Conservation (phyloP, 2,888 invertebrate species). For the Esperia sulphurella region DNA sequence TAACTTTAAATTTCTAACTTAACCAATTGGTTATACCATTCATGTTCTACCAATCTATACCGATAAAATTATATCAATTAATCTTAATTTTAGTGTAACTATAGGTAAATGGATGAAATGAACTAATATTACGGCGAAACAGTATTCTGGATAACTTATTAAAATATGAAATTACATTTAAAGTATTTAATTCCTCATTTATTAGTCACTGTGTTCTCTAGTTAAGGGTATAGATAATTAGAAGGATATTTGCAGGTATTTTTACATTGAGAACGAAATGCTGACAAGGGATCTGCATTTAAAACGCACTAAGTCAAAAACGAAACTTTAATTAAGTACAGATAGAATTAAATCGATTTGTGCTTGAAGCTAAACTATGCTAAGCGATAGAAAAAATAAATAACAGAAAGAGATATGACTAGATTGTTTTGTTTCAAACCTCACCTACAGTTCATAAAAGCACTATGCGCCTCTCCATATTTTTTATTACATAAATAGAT, state of each 20-base stretch:
- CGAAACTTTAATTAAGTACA: constrained; percentile 31
- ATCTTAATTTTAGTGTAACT: constrained; percentile 33
- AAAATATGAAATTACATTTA: constrained; percentile 27
- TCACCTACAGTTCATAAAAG: constrained; percentile 76
- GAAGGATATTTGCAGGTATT: constrained; percentile 16
- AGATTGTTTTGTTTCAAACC: constrained; percentile 72
- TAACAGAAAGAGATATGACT: constrained; percentile 76
- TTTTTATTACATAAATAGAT: constrained; percentile 76
- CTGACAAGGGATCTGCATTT: not conserved
- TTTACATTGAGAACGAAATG: not conserved
- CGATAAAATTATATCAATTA: constrained; percentile 44
- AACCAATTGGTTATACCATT: constrained; percentile 60
- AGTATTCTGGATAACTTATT: constrained; percentile 79
- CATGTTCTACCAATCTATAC: constrained; percentile 42
- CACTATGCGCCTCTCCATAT: constrained; percentile 77
- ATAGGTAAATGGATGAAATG: constrained; percentile 23
- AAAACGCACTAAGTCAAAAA: constrained; percentile 20
- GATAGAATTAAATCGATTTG: constrained; percentile 42
- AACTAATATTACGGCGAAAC: constrained; percentile 35
- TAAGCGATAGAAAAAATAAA: constrained; percentile 74
- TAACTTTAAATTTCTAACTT: constrained; percentile 52
- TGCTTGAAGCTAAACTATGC: constrained; percentile 80
- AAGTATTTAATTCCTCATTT: not conserved
- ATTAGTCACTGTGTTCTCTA: constrained; percentile 13
- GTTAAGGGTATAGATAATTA: constrained; percentile 10